Evolutionary conservation across 2,888 invertebrate species (phyloP).

Genomic region (Protodeltote pygarga): DNA sequence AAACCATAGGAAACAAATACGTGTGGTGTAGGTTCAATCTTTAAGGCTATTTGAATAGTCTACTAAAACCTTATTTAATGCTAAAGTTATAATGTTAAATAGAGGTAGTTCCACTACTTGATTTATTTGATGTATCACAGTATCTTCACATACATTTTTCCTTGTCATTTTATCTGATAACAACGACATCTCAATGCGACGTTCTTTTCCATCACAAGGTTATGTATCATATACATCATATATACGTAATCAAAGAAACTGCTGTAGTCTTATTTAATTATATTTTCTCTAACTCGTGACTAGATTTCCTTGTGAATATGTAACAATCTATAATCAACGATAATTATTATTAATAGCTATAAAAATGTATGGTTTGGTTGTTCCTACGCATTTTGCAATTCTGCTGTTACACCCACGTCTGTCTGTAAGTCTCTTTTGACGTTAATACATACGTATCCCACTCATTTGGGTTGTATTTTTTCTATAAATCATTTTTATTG

Average conservation of each 20-base stretch:
- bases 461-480: slow-evolving; percentile 10
- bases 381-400: slow-evolving; percentile 25
- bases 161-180: slow-evolving; percentile 60
- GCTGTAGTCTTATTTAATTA: slow-evolving; percentile 9
- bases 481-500: not conserved
- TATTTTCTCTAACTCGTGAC: slow-evolving; percentile 24
- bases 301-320: slow-evolving; percentile 7
- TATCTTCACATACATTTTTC: slow-evolving; percentile 50
- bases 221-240: too few relatives aligned
- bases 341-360: slow-evolving; percentile 2
- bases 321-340: not conserved
- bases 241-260: slow-evolving; percentile 28
- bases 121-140: slow-evolving; percentile 42
- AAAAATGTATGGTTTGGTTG: slow-evolving; percentile 7
- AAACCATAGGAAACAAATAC: too few relatives aligned
- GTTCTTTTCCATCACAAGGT: slow-evolving; percentile 53
- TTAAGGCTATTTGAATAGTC: too few relatives aligned
- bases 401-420: slow-evolving; percentile 24
- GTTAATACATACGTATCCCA: slow-evolving; percentile 9
- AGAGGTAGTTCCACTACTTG: slow-evolving; percentile 20
- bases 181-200: slow-evolving; percentile 62
- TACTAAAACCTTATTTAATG: too few relatives aligned
- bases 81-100: too few relatives aligned
- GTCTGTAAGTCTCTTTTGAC: slow-evolving; percentile 8
- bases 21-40: too few relatives aligned